Base-by-base conservation (phyloP, 2,888 invertebrate genomes). In the Drymonia ruficornis region DNA sequence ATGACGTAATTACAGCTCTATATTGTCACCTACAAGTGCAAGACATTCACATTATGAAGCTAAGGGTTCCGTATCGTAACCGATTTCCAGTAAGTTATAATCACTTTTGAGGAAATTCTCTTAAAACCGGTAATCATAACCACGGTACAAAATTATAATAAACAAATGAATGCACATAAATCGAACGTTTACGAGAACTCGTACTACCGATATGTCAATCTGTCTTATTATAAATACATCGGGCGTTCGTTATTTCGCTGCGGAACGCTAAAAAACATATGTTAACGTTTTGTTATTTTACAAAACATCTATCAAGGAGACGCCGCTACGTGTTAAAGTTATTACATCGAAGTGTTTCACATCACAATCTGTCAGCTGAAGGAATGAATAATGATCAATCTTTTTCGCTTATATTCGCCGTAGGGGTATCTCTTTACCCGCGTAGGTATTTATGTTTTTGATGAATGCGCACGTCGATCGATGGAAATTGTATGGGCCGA, bases 351-450 rank as follows among this genome's bases (percentile, higher is more conserved):
- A 86, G 86, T 84, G 81, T 86, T 87, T 82, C 81, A 83, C 86
- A 83, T 87, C 84, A 84, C 80, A 87, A 81, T 84, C 84, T 86
- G 87, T 89, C 88, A 85, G 78, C 76, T 80, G 70, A 77, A 73
- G 74, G 78, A 82, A 87, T 89, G 86, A 88, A 80, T 88, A 84
- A 89, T 86, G 88, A 86, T 83, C 76, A 80, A 86, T 84, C 77
- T 79, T 66, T 81, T 83, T 80, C 79, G 79, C 82, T 84, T 76
- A 76, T 75, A 80, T 78, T 80, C 74, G 81, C 82, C 76, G 71
- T 72, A 76, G 80, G 81, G 80, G 75, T 76, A 81, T 78, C 78
- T 74, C 68, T 69, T 79, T 77, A 72, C 70, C 75, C 72, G 70
- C 72, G 72, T 80, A 77, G 69, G 76, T 81, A 76, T 70, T 73